phyloP scores from a whole-genome alignment of 2,797 vertebrate genomes.

The Microctenopoma steveboyesi region DNA sequence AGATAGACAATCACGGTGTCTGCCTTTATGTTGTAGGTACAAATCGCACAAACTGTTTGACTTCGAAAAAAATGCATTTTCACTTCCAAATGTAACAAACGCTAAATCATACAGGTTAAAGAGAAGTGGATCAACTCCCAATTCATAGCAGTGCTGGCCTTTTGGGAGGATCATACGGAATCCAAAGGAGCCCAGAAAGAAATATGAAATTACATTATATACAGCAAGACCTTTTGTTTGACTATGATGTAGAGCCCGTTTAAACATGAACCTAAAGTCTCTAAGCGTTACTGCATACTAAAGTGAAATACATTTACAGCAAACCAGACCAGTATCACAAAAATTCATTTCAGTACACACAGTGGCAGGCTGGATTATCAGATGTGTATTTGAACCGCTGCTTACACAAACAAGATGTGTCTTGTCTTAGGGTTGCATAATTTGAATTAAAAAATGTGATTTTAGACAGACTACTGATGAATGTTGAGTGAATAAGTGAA shows the following conservation, averaged over 20 bases:
- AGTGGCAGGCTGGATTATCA: neutral
- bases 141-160: constrained; percentile 53
- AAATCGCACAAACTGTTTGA: constrained; percentile 23
- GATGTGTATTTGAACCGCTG: constrained; percentile 4
- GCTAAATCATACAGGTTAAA: constrained; percentile 36
- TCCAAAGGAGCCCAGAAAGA: constrained; percentile 20
- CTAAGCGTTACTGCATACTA: constrained; percentile 31
- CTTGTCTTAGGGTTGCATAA: constrained; percentile 1
- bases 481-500: constrained; percentile 18
- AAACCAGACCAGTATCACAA: constrained; percentile 27
- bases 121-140: constrained; percentile 36
- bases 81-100: constrained; percentile 52
- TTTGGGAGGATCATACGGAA: constrained; percentile 25
- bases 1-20: neutral
- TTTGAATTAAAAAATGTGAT: constrained; percentile 23
- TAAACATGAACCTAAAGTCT: constrained; percentile 3
- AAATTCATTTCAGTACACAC: constrained; percentile 15
- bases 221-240: constrained; percentile 21
- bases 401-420: constrained; percentile 15
- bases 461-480: constrained; percentile 2
- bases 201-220: constrained; percentile 17
- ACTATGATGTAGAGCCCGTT: constrained; percentile 2
- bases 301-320: constrained; percentile 11
- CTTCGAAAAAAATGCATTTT: constrained; percentile 60
- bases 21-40: neutral